A percentile compares a stretch with the other conserved stretches of the same genome.
phyloP scores from a whole-genome alignment of 2,888 invertebrate species.

The Rhodophaea formosa region DNA sequence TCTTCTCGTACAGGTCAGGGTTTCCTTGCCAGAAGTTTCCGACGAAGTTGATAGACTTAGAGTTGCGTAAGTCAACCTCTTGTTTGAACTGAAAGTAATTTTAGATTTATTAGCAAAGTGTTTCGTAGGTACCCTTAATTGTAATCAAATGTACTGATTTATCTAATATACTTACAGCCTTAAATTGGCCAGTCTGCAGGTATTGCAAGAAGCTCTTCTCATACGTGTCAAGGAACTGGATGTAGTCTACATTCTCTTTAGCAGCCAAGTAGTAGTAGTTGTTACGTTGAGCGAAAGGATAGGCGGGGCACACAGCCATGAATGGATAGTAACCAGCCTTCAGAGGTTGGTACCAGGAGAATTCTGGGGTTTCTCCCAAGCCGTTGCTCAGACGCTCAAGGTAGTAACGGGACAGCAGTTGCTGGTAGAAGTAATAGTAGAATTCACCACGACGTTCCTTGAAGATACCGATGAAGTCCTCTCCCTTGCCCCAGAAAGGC shows the following conservation, averaged over 20 bases:
- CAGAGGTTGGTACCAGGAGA: constrained; percentile 84
- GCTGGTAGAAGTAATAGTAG: constrained; percentile 84
- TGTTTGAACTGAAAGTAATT: constrained; percentile 52
- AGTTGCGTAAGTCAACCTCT: constrained; percentile 53
- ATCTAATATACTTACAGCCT: constrained; percentile 74
- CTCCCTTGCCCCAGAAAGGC: constrained; percentile 83
- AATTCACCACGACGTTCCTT: constrained; percentile 84
- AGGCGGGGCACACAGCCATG: constrained; percentile 38
- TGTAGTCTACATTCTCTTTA: constrained; percentile 69
- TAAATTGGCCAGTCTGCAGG: constrained; percentile 77
- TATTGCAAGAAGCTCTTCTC: constrained; percentile 78
- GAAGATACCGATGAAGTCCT: constrained; percentile 58
- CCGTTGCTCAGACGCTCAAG: constrained; percentile 85
- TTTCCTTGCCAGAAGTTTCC: constrained; percentile 82
- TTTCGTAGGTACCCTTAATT: no score
- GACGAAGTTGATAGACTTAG: constrained; percentile 76
- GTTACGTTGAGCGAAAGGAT: constrained; percentile 80
- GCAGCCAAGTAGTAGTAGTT: constrained; percentile 81
- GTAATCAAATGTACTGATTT: no score
- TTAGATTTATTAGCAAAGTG: neutral
- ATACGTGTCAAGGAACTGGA: constrained; percentile 82
- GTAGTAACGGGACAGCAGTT: constrained; percentile 85
- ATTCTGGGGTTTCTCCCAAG: constrained; percentile 81
- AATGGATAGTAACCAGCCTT: constrained; percentile 56
- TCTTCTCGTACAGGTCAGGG: constrained; percentile 64